Conservation (phyloP, 1,140 invertebrate genomes). For the Aphaenogaster floridana region DNA sequence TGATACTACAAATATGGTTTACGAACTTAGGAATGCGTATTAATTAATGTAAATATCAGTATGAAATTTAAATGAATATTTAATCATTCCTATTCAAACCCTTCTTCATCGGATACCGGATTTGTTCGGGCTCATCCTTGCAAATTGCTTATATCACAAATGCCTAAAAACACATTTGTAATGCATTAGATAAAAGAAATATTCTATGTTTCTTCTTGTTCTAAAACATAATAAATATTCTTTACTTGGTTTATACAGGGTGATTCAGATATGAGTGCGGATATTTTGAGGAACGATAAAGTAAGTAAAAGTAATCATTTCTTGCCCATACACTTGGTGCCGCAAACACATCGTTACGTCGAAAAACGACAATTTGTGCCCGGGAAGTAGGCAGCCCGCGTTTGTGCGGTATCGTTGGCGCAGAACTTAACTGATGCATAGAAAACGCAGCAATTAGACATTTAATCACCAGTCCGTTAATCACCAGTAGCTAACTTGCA, state of each 20-base stretch:
- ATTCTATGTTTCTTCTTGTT: background rate
- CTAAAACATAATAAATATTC: background rate
- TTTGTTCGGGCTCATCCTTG: background rate
- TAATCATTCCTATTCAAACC: background rate
- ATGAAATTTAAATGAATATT: background rate
- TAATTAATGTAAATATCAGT: constrained; percentile 51
- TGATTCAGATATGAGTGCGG: too few relatives aligned
- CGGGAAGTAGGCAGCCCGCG: too few relatives aligned
- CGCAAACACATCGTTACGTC: too few relatives aligned
- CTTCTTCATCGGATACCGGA: background rate
- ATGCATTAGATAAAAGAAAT: background rate
- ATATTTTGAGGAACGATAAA: too few relatives aligned
- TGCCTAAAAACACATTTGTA: background rate
- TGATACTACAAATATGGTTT: constrained; percentile 13
- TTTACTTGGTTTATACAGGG: constrained; percentile 7
- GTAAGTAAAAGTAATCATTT: too few relatives aligned
- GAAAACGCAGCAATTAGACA: too few relatives aligned
- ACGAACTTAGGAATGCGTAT: constrained; percentile 31
- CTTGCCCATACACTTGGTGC: too few relatives aligned
- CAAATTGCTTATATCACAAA: background rate
- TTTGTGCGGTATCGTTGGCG: too few relatives aligned
- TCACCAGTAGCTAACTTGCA: too few relatives aligned
- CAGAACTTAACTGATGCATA: too few relatives aligned
- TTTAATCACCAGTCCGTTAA: too few relatives aligned
- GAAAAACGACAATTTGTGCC: too few relatives aligned